A percentile compares a stretch with the other conserved stretches of the same genome.
Evolutionary conservation across 1,140 invertebrate genomes (phyloP).

Genomic region (Drosophila rhopaloa): DNA sequence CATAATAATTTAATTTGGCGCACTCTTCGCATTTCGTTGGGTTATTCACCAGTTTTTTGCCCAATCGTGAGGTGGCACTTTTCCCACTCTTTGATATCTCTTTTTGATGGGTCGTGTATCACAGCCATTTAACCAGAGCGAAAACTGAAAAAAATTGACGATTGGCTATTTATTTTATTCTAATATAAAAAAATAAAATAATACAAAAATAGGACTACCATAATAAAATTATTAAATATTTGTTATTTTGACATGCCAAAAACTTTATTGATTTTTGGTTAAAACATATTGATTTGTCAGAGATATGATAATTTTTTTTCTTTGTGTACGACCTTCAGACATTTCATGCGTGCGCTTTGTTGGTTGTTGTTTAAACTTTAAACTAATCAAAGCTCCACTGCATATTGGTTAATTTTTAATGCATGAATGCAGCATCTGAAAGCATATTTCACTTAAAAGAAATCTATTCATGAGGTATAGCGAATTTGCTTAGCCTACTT

Average conservation of each 20-base stretch:
- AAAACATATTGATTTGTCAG: not conserved
- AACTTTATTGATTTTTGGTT: too few relatives aligned
- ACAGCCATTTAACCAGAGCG: not conserved
- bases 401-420: slow-evolving; percentile 39
- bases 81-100: slow-evolving; percentile 14
- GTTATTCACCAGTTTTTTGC: slow-evolving; percentile 44
- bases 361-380: slow-evolving; percentile 26
- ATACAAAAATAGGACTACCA: too few relatives aligned
- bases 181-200: too few relatives aligned
- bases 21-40: slow-evolving; percentile 3
- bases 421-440: slow-evolving; percentile 61
- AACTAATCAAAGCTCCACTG: slow-evolving; percentile 22
- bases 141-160: not conserved
- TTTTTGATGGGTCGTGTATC: slow-evolving; percentile 10
- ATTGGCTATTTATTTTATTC: too few relatives aligned
- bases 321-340: slow-evolving; percentile 12
- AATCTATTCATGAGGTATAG: slow-evolving; percentile 44
- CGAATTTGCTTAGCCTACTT: slow-evolving; percentile 76
- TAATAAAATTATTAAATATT: too few relatives aligned
- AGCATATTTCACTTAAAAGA: slow-evolving; percentile 67
- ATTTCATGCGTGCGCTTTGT: not conserved
- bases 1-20: not conserved
- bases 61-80: slow-evolving; percentile 58
- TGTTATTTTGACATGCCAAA: too few relatives aligned
- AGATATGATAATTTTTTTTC: not conserved